These are phyloP conservation scores for Lepus americanus DNA, from an alignment of 2,113 vertebrate genomes.

Conservation along the genomic window DNA sequence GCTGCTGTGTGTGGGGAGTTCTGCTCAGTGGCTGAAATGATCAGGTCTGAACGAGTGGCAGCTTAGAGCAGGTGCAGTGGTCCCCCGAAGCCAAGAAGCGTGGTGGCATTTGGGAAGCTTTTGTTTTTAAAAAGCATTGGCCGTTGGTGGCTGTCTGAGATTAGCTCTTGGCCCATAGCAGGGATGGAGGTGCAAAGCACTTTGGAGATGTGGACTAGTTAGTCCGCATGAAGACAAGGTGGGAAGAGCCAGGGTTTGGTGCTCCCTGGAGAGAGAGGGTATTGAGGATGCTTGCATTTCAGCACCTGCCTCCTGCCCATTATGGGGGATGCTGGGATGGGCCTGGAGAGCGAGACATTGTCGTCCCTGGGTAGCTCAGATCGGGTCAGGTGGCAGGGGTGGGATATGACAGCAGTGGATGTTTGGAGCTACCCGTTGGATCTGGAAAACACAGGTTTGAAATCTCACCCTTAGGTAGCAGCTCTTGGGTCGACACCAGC, in stretches of 20 bases:
- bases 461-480: slow-evolving; percentile 66
- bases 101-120: slow-evolving; percentile 72
- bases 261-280: slow-evolving; percentile 67
- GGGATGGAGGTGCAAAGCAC: slow-evolving; percentile 86
- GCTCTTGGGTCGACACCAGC: slow-evolving; percentile 43
- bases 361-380: neutral
- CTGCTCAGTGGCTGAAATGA: fast-evolving
- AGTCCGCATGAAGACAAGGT: slow-evolving; percentile 76
- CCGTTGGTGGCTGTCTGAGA: slow-evolving; percentile 72
- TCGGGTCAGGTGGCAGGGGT: neutral
- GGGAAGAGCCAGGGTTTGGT: slow-evolving; percentile 72
- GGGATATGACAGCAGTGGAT: neutral
- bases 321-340: neutral
- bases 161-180: slow-evolving; percentile 61
- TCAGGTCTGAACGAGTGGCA: slow-evolving; percentile 40
- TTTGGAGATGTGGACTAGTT: slow-evolving; percentile 71
- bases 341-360: no score
- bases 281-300: slow-evolving; percentile 18
- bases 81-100: neutral
- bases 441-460: slow-evolving; percentile 49
- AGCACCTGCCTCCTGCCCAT: neutral
- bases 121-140: slow-evolving; percentile 84
- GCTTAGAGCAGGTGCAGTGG: neutral
- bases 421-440: neutral
- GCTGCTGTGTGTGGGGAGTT: neutral